Evolutionary conservation across 35 echinoderm and acorn worm species (phyloP).

Genomic region (Amphiura filiformis): DNA sequence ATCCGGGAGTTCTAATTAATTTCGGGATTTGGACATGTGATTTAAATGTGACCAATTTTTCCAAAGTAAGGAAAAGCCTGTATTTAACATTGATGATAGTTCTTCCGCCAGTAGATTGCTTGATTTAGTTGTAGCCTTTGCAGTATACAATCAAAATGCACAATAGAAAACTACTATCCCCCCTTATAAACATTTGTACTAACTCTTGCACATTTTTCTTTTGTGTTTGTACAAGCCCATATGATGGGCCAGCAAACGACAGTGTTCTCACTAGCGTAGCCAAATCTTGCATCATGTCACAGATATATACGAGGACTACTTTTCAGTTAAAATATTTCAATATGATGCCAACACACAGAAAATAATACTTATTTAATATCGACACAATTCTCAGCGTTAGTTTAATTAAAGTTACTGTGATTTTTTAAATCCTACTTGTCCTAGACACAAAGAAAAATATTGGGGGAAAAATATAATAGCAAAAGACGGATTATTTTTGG

Average conservation of each 20-base stretch:
- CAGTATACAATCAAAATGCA: conserved; percentile 1
- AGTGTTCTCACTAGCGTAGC: background rate
- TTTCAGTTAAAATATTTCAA: conserved; percentile 1
- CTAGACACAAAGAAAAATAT: conserved; percentile 1
- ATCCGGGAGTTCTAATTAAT: no score
- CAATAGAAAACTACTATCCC: background rate
- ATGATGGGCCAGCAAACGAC: background rate
- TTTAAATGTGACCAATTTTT: no score
- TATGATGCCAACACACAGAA: background rate
- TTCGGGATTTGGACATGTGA: no score
- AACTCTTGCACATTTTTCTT: background rate
- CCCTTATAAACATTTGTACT: background rate
- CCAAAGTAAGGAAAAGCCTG: no score
- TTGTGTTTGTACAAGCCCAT: background rate
- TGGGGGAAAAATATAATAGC: conserved; percentile 23
- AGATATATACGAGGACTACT: background rate
- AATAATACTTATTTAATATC: no score
- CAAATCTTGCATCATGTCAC: no score
- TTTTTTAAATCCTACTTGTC: background rate
- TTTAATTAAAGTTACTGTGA: background rate
- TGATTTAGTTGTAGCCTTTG: conserved; percentile 6
- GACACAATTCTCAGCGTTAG: background rate
- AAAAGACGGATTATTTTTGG: conserved; percentile 3
- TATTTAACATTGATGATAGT: no score
- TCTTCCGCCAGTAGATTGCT: no score